phyloP scores from a whole-genome alignment of 2,797 vertebrate genomes.

The Squalus acanthias region DNA sequence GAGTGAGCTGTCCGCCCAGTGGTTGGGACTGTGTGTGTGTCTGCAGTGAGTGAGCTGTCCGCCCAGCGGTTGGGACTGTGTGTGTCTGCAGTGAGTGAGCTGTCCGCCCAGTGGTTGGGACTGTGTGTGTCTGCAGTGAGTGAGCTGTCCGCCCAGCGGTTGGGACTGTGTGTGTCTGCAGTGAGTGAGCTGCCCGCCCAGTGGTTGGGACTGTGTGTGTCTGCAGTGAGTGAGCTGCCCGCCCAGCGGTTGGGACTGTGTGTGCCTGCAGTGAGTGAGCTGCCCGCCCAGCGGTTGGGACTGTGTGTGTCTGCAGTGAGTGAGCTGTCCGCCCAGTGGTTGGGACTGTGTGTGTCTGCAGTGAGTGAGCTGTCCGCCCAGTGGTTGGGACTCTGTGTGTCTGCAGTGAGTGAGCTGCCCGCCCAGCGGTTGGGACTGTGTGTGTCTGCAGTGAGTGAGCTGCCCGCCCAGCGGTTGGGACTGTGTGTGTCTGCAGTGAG shows the following conservation, averaged over 20 bases:
- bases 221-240: background rate
- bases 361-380: background rate
- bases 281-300: background rate
- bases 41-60: too few relatives aligned
- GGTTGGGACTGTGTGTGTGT: background rate
- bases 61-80: background rate
- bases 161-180: background rate
- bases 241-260: background rate
- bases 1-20: background rate
- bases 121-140: background rate
- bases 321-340: background rate
- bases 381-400: background rate
- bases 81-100: too few relatives aligned
- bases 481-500: background rate
- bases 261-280: background rate
- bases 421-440: background rate
- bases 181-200: background rate
- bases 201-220: background rate
- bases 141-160: background rate
- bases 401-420: too few relatives aligned
- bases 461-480: background rate
- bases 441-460: too few relatives aligned
- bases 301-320: background rate
- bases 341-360: background rate
- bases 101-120: background rate